phyloP scores from a whole-genome alignment of 2,797 vertebrate species.

The Falco biarmicus region DNA sequence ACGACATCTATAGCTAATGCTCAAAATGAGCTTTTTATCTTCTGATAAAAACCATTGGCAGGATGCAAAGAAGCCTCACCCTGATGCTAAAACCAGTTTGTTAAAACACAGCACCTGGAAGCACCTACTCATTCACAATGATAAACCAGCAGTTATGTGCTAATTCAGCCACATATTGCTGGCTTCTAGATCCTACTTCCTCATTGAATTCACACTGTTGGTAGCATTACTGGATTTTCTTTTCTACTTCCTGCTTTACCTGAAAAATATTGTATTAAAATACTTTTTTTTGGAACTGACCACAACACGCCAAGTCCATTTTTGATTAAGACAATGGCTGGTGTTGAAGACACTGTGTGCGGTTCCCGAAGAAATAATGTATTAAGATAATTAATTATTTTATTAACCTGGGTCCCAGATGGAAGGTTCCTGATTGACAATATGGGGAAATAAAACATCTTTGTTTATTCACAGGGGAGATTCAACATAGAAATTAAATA shows the following conservation, averaged over 20 bases:
- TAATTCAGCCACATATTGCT: not conserved
- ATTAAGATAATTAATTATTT: not conserved
- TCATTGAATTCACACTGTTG: not conserved
- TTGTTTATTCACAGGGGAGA: conserved; percentile 25
- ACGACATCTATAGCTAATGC: not conserved
- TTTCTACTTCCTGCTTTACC: not conserved
- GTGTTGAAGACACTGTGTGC: not conserved
- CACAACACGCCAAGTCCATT: not conserved
- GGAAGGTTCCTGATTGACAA: conserved; percentile 8
- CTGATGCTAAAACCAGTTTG: not conserved
- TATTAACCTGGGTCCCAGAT: not conserved
- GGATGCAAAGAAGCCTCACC: not conserved
- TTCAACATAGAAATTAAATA: not conserved
- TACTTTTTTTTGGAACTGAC: not conserved
- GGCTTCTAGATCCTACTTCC: not conserved
- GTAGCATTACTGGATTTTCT: not conserved
- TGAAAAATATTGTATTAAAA: not conserved
- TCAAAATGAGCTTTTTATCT: not conserved
- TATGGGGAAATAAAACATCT: not conserved
- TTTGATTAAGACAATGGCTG: not conserved
- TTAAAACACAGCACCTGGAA: not conserved
- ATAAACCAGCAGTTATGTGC: not conserved
- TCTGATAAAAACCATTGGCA: not conserved
- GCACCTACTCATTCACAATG: not conserved
- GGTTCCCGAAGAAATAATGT: not conserved